These are phyloP conservation scores for Reticulitermes speratus DNA, from an alignment of 1,140 invertebrate species.

Conservation along the genomic window DNA sequence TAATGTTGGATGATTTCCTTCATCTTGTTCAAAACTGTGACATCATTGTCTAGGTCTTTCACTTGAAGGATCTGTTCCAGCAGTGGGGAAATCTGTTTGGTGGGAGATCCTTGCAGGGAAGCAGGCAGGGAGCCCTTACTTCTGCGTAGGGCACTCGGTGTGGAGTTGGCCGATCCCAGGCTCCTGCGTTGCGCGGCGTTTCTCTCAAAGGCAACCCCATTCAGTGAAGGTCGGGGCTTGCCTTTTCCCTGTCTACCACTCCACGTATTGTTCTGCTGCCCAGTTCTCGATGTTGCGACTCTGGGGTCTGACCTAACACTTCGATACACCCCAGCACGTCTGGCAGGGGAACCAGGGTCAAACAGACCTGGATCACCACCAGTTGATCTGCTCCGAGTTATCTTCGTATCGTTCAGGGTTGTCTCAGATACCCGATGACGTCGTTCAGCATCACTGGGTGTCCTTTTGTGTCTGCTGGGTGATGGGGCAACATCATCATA, in stretches of 20 bases:
- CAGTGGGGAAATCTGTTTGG: constrained; percentile 60
- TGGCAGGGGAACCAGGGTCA: not conserved
- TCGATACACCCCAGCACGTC: not conserved
- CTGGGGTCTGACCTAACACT: not conserved
- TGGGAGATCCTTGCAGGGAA: constrained; percentile 47
- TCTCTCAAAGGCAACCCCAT: not conserved
- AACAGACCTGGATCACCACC: not conserved
- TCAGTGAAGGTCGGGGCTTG: not conserved
- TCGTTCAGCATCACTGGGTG: not conserved
- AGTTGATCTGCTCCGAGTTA: not conserved
- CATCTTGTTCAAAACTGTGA: constrained; percentile 66
- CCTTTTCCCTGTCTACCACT: not conserved
- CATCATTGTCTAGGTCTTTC: constrained; percentile 60
- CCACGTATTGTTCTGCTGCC: not conserved
- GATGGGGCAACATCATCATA: not conserved
- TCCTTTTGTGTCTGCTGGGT: not conserved
- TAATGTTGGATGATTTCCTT: constrained; percentile 55
- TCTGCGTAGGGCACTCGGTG: not conserved
- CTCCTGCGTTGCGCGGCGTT: not conserved
- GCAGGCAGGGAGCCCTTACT: constrained; percentile 23
- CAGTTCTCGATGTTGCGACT: not conserved
- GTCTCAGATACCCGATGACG: not conserved
- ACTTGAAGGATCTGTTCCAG: constrained; percentile 70
- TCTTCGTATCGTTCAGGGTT: not conserved
- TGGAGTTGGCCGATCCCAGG: constrained; percentile 11